A percentile compares a stretch with the other conserved stretches of the same genome.
These are phyloP conservation scores for Pollenia labialis DNA, from an alignment of 2,888 invertebrate species.

Conservation along the genomic window DNA sequence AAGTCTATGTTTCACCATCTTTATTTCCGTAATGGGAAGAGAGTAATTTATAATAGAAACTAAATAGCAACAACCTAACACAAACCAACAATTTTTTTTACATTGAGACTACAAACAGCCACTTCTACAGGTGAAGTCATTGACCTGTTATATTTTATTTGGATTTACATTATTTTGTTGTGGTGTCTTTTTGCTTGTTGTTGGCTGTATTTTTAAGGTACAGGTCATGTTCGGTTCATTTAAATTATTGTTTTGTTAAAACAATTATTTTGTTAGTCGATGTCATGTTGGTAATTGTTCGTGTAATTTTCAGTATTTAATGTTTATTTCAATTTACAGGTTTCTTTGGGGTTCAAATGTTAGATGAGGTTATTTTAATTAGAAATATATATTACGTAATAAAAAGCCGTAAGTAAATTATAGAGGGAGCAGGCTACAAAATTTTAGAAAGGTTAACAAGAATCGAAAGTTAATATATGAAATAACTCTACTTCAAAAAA, in stretches of 20 bases:
- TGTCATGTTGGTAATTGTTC: neutral
- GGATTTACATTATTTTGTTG: slow-evolving; percentile 44
- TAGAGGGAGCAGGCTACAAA: too few species aligned
- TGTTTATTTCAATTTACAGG: slow-evolving; percentile 10
- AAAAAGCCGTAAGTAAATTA: neutral
- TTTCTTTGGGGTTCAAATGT: slow-evolving; percentile 17
- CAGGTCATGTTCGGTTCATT: slow-evolving; percentile 49
- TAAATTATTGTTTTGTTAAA: slow-evolving; percentile 37
- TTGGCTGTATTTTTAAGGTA: neutral
- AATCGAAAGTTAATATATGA: too few species aligned
- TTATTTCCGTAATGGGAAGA: slow-evolving; percentile 53
- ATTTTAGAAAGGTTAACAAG: too few species aligned
- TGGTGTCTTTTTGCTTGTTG: neutral
- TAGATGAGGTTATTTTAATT: neutral
- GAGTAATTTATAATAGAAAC: slow-evolving; percentile 40
- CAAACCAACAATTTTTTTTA: neutral
- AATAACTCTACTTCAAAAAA: too few species aligned
- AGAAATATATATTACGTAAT: neutral
- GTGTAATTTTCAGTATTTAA: neutral
- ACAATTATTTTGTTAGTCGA: neutral
- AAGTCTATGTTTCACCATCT: slow-evolving; percentile 23
- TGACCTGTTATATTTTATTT: slow-evolving; percentile 47
- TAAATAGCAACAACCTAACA: slow-evolving; percentile 1
- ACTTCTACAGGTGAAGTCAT: slow-evolving; percentile 54
- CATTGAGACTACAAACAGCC: neutral